Percentiles rank a stretch among this genome's conserved stretches.
Conservation (phyloP, 2,888 invertebrate species). For the Meandrusa payeni region DNA sequence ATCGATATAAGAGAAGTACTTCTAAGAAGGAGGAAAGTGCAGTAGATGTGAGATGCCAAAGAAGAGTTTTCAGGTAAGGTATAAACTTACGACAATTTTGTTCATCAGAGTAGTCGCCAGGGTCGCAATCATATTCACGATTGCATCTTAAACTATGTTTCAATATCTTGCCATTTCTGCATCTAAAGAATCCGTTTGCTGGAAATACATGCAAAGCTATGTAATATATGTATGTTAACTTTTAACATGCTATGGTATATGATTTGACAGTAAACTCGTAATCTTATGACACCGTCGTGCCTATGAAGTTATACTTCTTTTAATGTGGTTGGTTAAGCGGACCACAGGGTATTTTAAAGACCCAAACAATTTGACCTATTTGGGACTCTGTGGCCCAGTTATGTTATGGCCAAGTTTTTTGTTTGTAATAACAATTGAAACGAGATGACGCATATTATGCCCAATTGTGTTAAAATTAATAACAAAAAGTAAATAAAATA, state of each 20-base stretch:
- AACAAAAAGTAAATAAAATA: too few relatives aligned
- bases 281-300: too few relatives aligned
- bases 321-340: too few relatives aligned
- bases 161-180: slow-evolving; percentile 84
- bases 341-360: too few relatives aligned
- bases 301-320: too few relatives aligned
- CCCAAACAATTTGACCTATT: too few relatives aligned
- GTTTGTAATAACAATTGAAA: too few relatives aligned
- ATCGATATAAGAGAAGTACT: not conserved
- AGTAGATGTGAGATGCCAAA: slow-evolving; percentile 28
- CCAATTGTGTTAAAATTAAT: too few relatives aligned
- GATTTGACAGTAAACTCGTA: not conserved
- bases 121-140: slow-evolving; percentile 83
- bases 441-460: too few relatives aligned
- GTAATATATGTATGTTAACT: slow-evolving; percentile 11
- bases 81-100: slow-evolving; percentile 86
- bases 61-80: slow-evolving; percentile 18
- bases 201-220: slow-evolving; percentile 64
- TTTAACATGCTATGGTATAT: not conserved
- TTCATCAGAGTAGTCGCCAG: slow-evolving; percentile 87
- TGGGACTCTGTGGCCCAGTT: too few relatives aligned
- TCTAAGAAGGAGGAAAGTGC: slow-evolving; percentile 21
- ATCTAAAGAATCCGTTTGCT: slow-evolving; percentile 79
- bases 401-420: too few relatives aligned
- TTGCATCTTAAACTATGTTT: slow-evolving; percentile 81